Base-by-base conservation (phyloP, 37 sponge, comb jelly and placozoan species). In the Dysidea cf. avara region DNA sequence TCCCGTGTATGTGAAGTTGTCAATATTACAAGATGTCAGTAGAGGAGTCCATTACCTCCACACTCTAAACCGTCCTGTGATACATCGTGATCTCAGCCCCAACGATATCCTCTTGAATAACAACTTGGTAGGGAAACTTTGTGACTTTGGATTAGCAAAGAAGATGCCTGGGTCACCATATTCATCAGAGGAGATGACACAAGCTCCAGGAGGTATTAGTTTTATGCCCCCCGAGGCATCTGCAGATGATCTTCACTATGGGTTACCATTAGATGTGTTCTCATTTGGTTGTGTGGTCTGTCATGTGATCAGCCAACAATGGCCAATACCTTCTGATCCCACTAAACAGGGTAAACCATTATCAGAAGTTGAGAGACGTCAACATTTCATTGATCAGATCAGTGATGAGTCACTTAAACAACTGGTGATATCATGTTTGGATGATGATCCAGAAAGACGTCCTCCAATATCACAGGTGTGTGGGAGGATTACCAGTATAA, bases 31-130 rank as follows among this genome's bases (percentile, higher is more conserved):
- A 11, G 53, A 69, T 26, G 34, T 69, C 20, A 38, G 53, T 22
- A 51, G 51, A 51, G 70, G 53, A 28, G 36, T 69, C 7, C n/a
- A n/a, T 51, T 69, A 69, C 29, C 55, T 69, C 6, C 70, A 69
- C 54, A 43, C 53, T n/a, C 70, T 30, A 30, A 50, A 43, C 47
- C 70, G 53, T 21, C 70, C 70, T 25, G n/a, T 69, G 2, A 38
- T 69, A 7, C 70, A 69, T 51, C 70, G 51, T 29, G 70, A 69
- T 31, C 33, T 69, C 5, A 69, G 55, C 7, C 13, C 70, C 4
- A 69, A 69, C 17, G 49, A 69, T 26, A 51, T 69, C 13, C 33
- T 69, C 20, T 38, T 69, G 31, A 50, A 24, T 37, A 53, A 48
- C 14, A 52, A 36, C 3, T 50, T 53, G 16, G 34, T 52, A 11